Evolutionary conservation across 2,113 vertebrate genomes (phyloP).

Genomic region (Nesoenas mayeri): DNA sequence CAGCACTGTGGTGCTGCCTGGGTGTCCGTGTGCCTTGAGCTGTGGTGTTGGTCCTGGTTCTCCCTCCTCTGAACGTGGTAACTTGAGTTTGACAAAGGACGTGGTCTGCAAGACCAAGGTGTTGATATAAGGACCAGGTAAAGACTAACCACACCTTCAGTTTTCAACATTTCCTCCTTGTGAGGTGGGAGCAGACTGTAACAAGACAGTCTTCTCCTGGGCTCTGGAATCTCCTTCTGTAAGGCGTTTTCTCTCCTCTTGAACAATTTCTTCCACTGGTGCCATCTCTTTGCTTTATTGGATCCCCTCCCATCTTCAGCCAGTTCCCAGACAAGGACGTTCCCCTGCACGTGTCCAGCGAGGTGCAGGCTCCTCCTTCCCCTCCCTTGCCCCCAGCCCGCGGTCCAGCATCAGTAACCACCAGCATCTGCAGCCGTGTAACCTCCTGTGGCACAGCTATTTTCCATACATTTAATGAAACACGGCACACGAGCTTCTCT

Average conservation of each 20-base stretch:
- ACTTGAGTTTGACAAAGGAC: not conserved
- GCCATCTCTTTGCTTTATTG: not conserved
- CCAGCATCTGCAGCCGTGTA: not conserved
- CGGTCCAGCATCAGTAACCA: not conserved
- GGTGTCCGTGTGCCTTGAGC: no score
- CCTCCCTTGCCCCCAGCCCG: not conserved
- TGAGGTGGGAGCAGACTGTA: not conserved
- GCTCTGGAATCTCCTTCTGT: not conserved
- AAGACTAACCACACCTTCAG: not conserved
- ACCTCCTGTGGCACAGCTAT: not conserved
- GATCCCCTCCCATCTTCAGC: not conserved
- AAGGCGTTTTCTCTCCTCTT: not conserved
- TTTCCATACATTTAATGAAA: not conserved
- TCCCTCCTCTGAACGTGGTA: not conserved
- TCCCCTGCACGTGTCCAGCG: not conserved
- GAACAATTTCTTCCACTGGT: not conserved
- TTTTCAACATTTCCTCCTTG: not conserved
- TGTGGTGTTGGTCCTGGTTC: not conserved
- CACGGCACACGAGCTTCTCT: not conserved
- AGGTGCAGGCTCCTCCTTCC: not conserved
- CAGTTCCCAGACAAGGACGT: not conserved
- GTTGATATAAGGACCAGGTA: not conserved
- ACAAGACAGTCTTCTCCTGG: not conserved
- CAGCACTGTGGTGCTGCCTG: not conserved
- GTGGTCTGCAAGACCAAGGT: not conserved